Evolutionary conservation across 2,888 invertebrate species (phyloP).

Genomic region (Galerucella pusilla): DNA sequence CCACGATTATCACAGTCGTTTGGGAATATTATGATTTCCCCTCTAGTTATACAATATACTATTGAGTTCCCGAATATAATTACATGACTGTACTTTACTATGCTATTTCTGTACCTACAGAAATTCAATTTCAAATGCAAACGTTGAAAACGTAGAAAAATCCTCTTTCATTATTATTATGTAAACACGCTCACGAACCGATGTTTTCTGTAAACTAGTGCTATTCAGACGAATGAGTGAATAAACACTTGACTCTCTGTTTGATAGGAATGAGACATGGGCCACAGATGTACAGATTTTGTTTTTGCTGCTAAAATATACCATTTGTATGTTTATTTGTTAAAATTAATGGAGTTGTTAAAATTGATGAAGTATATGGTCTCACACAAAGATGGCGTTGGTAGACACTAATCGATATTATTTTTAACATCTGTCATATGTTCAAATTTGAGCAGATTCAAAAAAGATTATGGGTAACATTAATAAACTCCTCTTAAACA

Average conservation of each 20-base stretch:
- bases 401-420: no score
- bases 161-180: slow-evolving; percentile 34
- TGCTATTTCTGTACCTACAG: slow-evolving; percentile 4
- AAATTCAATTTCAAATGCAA: slow-evolving; percentile 14
- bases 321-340: background rate
- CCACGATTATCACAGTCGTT: no score
- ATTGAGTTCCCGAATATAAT: no score
- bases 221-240: slow-evolving; percentile 5
- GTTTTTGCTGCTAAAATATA: background rate
- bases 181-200: slow-evolving; percentile 37
- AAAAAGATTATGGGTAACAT: no score
- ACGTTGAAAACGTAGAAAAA: slow-evolving; percentile 14
- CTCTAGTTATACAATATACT: no score
- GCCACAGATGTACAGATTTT: background rate
- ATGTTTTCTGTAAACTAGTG: slow-evolving; percentile 41
- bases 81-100: background rate
- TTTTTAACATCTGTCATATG: no score
- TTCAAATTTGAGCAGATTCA: no score
- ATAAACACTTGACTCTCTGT: slow-evolving; percentile 21
- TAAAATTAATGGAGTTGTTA: no score
- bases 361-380: no score
- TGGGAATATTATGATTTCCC: no score
- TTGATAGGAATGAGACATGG: background rate
- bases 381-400: no score
- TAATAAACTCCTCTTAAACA: no score